Evolutionary conservation across 2,113 vertebrate species (phyloP).

Genomic region (Planiliza haematocheilus): DNA sequence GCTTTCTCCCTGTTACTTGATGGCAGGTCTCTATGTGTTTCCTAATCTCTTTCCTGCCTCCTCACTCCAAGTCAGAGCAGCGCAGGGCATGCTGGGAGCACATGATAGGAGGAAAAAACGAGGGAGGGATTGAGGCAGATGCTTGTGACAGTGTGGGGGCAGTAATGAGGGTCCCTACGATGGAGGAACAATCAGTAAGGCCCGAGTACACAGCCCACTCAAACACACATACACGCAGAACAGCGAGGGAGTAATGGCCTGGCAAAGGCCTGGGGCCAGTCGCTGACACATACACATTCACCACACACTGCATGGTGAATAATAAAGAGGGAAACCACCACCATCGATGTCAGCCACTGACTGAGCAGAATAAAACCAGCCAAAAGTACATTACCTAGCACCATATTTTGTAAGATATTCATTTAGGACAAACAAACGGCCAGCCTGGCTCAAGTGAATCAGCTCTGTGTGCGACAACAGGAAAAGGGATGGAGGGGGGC

Average conservation of each 20-base stretch:
- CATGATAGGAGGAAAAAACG: constrained; percentile 29
- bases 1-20: constrained; percentile 1
- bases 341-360: constrained; percentile 41
- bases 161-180: constrained; percentile 71
- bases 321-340: constrained; percentile 51
- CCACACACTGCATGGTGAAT: constrained; percentile 37
- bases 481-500: background rate
- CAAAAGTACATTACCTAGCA: constrained; percentile 18
- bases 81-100: constrained; percentile 22
- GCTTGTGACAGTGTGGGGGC: constrained; percentile 74
- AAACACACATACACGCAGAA: constrained; percentile 40
- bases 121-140: constrained; percentile 59
- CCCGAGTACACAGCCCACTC: constrained; percentile 65
- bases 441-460: constrained; percentile 33
- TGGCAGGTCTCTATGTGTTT: constrained; percentile 8
- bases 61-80: constrained; percentile 16
- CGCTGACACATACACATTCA: constrained; percentile 34
- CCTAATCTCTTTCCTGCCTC: constrained; percentile 14
- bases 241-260: constrained; percentile 76
- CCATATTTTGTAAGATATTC: constrained; percentile 30
- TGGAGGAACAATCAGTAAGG: constrained; percentile 69
- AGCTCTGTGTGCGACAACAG: constrained; percentile 32
- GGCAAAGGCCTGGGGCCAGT: constrained; percentile 67
- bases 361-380: constrained; percentile 30
- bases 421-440: constrained; percentile 29